A percentile compares a stretch with the other conserved stretches of the same genome.
phyloP scores from a whole-genome alignment of 2,113 vertebrate species.

The Nestor notabilis region DNA sequence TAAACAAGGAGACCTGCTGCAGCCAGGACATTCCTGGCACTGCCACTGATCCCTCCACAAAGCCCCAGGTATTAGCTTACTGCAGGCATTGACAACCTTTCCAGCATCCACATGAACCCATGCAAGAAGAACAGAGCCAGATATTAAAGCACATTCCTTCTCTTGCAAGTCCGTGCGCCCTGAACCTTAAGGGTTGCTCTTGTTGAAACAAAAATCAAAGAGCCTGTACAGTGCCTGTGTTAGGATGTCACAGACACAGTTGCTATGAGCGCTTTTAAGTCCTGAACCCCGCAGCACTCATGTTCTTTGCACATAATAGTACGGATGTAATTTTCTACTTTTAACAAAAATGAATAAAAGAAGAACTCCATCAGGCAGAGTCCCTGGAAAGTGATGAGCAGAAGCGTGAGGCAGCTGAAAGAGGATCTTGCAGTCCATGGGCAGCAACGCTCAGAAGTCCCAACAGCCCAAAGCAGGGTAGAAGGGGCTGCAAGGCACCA shows the following conservation, averaged over 20 bases:
- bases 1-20: neutral
- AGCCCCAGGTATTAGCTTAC: neutral
- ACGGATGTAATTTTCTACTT: neutral
- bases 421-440: neutral
- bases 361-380: neutral
- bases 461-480: neutral
- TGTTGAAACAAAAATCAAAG: neutral
- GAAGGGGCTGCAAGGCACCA: neutral
- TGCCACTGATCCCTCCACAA: neutral
- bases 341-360: neutral
- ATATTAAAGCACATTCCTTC: neutral
- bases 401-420: neutral
- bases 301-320: neutral
- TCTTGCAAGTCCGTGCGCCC: fast-evolving
- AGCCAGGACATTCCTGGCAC: neutral
- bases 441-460: neutral
- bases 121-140: neutral
- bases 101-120: fast-evolving
- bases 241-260: neutral
- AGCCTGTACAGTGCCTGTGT: neutral
- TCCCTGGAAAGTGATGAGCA: neutral
- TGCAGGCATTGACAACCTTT: neutral
- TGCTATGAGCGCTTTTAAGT: neutral
- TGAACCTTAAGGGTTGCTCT: neutral
- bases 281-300: neutral